Base-by-base conservation (phyloP, 2,888 invertebrate species). In the Brachyopa scutellaris region DNA sequence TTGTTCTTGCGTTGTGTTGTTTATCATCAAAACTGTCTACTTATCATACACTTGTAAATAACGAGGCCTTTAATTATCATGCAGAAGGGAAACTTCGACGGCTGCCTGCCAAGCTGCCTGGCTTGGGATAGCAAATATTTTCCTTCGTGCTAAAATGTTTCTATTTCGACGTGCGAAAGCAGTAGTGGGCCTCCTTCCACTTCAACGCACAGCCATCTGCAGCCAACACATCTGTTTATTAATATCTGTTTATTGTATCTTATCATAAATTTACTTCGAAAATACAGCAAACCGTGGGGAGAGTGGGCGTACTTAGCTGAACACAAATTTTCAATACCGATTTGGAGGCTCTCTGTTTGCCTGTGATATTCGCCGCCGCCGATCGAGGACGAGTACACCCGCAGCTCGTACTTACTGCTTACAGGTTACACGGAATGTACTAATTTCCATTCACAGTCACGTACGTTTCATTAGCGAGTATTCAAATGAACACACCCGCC, bases 361-460 rank as follows among this genome's bases (percentile, higher is more conserved):
- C 21, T 26, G 26, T 26, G 21, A 26, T 26, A 17, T 23, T 11
- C 36, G 36, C 33, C 31, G 7, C 19, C 23, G 13, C 13, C 40
- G 15, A 31, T 21, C 36, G 15, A 49, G 17, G 49, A 13, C 7
- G 29, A 21, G 5, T 7, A 0, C 26, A 15, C 67, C 9, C 23
- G 7, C 6, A 2, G 23, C 51, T 13, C 29, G 7, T 26, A 26
- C 26, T 26, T 26, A 26, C 26, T 6, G 26, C 26, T 3, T 11
- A 19, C 8, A 13, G 17, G 17, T 64, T 64, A 45, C 55, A 26
- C 29, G 23, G 29, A 82, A 64, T 76, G 64, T 64, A 64, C 76
- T 82, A 70, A 82, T 76, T 82, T 57, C 17, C 51, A 76, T 82
- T 82, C 76, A 29, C 70, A 82, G 80, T 69, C 80, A 82, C 80